Conservation (phyloP, 1,140 invertebrate species). For the Trachymyrmex septentrionalis region DNA sequence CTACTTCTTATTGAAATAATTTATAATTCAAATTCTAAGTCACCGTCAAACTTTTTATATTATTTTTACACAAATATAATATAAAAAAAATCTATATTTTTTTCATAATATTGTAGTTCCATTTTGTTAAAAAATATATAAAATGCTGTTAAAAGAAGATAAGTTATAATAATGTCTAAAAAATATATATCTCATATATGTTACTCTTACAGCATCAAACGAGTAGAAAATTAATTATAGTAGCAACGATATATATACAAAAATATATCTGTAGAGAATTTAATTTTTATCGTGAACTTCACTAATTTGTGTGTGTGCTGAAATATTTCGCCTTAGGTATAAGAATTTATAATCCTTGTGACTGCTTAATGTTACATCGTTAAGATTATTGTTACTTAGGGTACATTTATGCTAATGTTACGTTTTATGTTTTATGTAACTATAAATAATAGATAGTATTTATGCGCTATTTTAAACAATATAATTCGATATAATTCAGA, state of each 20-base stretch:
- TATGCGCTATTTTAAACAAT: neutral
- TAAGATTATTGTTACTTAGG: neutral
- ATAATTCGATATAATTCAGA: neutral
- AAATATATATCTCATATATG: neutral
- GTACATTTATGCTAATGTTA: neutral
- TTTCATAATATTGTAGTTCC: too few species aligned
- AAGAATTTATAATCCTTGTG: conserved; percentile 15
- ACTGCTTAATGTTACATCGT: neutral
- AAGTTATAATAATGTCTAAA: neutral
- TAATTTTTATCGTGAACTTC: conserved; percentile 19
- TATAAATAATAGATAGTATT: neutral
- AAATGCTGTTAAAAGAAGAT: neutral
- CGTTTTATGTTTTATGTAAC: neutral
- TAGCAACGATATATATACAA: neutral
- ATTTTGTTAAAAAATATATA: neutral
- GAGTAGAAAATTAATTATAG: neutral
- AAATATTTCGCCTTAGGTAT: neutral
- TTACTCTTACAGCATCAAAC: neutral
- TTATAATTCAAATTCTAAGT: too few species aligned
- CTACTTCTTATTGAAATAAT: too few species aligned
- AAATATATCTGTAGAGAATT: neutral
- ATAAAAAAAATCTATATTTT: too few species aligned
- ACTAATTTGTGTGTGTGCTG: conserved; percentile 1
- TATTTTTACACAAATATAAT: too few species aligned
- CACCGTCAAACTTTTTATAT: too few species aligned